Evolutionary conservation across 2,797 vertebrate species (phyloP).

Genomic region (Microcaecilia unicolor): DNA sequence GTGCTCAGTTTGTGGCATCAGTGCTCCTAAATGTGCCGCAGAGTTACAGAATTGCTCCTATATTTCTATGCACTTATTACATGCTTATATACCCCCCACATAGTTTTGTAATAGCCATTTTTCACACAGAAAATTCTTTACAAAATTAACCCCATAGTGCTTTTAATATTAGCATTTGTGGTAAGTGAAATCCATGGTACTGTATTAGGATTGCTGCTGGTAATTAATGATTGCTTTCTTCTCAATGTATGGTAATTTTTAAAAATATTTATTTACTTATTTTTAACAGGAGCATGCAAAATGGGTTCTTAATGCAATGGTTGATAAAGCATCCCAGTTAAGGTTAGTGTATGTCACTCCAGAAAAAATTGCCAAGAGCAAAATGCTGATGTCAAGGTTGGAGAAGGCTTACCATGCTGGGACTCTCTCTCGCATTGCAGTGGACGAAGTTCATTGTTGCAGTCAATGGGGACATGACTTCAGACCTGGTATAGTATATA

Average conservation of each 20-base stretch:
- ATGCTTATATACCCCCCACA: too few species aligned
- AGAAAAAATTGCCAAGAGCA: slow-evolving; percentile 94
- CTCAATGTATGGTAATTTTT: background rate
- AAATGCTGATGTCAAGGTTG: slow-evolving; percentile 89
- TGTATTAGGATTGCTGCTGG: too few species aligned
- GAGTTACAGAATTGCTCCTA: too few species aligned
- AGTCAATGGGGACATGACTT: slow-evolving; percentile 98
- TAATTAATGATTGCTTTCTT: background rate
- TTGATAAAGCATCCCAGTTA: slow-evolving; percentile 55
- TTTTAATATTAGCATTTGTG: too few species aligned
- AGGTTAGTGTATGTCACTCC: slow-evolving; percentile 94
- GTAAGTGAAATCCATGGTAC: too few species aligned
- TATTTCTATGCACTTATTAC: too few species aligned
- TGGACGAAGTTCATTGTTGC: slow-evolving; percentile 96
- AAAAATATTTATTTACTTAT: background rate
- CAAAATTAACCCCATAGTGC: too few species aligned
- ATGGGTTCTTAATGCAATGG: slow-evolving; percentile 72
- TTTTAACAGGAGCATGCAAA: slow-evolving; percentile 73
- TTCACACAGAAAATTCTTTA: too few species aligned
- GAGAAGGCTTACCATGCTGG: slow-evolving; percentile 83
- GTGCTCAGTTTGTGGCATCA: too few species aligned
- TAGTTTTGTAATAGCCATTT: too few species aligned
- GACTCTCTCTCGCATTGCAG: slow-evolving; percentile 70
- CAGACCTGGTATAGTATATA: slow-evolving; percentile 91
- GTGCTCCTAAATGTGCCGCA: too few species aligned